Evolutionary conservation across 1,140 invertebrate genomes (phyloP), one percentile per base, ranked within the genome.

Genomic region (Drosophila erecta): DNA sequence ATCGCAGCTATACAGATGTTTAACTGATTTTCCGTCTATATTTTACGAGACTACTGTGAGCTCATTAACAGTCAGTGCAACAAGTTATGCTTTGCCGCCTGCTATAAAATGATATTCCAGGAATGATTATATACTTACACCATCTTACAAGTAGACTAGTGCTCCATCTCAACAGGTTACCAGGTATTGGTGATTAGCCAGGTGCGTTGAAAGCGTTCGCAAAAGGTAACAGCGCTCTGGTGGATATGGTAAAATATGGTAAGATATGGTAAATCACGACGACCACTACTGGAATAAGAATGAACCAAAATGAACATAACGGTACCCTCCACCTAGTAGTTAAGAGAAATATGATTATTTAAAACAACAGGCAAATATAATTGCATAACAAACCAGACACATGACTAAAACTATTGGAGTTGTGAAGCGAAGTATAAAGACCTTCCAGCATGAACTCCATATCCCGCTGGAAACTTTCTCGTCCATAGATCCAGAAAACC

Each of bases 401-500:
- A 65, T 7, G 2, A 81, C 0, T 7, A 92, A 51, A 43, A 83
- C 65, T 0, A 92, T 5, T 1, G 91, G 91, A 8, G 86, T 67
- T 27, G 92, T 76, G 44, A 83, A 92, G 22, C 91, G 76, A 12
- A 92, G 49, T 6, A 90, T 59, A 35, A 81, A 83, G 3, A 92
- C 41, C 57, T 86, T 91, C 91, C 91, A 96, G 93, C 97, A 97
- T 98, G 74, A 96, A 95, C 86, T 96, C 93, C 1, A 97, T 93
- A 79, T 97, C 96, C 37, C 93, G 91, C 44, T 94, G 94, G 61
- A 97, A 95, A 56, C 95, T 94, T 20, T 94, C 93, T n/a, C 94
- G 93, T 91, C 96, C 96, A 85, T 97, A 97, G 15, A 95, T 95
- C 95, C 96, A 97, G 6, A 95, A 93, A 8, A 96, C 94, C 2